phyloP scores from a whole-genome alignment of 1,140 invertebrate genomes.

The Battus philenor region DNA sequence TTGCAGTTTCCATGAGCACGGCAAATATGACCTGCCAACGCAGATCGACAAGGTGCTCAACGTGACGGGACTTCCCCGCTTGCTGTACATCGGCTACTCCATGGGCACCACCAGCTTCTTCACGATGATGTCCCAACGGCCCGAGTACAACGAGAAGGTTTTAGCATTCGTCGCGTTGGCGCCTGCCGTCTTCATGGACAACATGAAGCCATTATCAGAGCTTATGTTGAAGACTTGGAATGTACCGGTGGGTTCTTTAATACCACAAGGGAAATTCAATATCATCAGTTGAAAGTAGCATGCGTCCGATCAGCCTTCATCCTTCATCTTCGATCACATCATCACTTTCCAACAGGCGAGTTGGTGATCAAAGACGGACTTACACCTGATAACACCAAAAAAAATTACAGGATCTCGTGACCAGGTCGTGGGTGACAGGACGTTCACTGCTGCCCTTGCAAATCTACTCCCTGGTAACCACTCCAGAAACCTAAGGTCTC shows the following conservation, averaged over 20 bases:
- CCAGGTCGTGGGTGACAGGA: too few species aligned
- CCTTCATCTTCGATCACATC: too few species aligned
- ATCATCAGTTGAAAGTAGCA: too few species aligned
- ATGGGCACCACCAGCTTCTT: slow-evolving; percentile 80
- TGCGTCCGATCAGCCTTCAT: too few species aligned
- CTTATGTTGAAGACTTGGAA: slow-evolving; percentile 34
- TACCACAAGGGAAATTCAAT: too few species aligned
- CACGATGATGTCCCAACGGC: slow-evolving; percentile 76
- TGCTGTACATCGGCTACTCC: slow-evolving; percentile 78
- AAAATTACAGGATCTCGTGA: too few species aligned
- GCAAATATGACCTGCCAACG: slow-evolving; percentile 81
- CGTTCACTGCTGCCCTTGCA: too few species aligned
- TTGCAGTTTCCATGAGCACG: slow-evolving; percentile 59
- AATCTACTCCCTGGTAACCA: too few species aligned
- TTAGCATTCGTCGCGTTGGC: slow-evolving; percentile 61
- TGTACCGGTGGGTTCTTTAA: slow-evolving; percentile 42
- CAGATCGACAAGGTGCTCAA: slow-evolving; percentile 80
- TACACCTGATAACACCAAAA: too few species aligned
- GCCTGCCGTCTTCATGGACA: slow-evolving; percentile 57
- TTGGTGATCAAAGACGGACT: too few species aligned
- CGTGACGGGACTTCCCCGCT: slow-evolving; percentile 68
- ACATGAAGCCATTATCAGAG: slow-evolving; percentile 30
- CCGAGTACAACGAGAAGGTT: slow-evolving; percentile 77
- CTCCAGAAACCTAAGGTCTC: too few species aligned
- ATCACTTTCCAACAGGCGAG: too few species aligned